Base-by-base conservation (phyloP, 2,888 invertebrate genomes). In the Gibbula magus region DNA sequence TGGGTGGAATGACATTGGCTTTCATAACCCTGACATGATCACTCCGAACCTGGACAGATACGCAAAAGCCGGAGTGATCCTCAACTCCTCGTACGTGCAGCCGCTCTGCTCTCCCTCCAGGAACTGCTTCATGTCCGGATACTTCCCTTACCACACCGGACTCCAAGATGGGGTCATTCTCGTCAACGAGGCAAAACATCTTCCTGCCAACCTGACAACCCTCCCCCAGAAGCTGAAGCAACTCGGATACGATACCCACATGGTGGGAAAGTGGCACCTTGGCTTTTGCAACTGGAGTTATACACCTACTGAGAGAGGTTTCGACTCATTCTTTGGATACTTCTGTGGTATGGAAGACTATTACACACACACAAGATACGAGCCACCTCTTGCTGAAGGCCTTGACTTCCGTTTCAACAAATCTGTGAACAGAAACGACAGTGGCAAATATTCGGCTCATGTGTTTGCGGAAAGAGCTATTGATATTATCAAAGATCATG, bases 311-410 rank as follows among this genome's bases (percentile, higher is more conserved):
- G 87, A 86, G 45, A 85, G 93, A 13, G 93, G 93, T 4, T 93
- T 93, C 82, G 93, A 93, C 84, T 89, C 91, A n/a, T 93, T 93
- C 81, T 91, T 92, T 82, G 93, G 93, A 0, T 93, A 92, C 84
- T 93, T 93, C 81, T 91, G 89, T 53, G 91, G 91, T 4, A 83
- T 83, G 45, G 89, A 90, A 81, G 89, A 91, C 75, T 91, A 92
- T 82, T 91, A 88, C 82, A 89, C 80, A 2, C 91, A 61, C n/a
- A 61, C 61, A 29, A 61, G 61, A 29, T 61, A 25, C 2, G 61
- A 61, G 29, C 25, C 29, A 5, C 25, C 25, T 3, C 25, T 61
- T 25, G 29, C 61, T 4, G 45, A 45, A 45, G 61, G 61, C 13
- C 32, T 76, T 10, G 76, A 76, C 25, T 76, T 54, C 16, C 25